phyloP scores from a whole-genome alignment of 2,113 vertebrate genomes.

The Odontesthes bonariensis region DNA sequence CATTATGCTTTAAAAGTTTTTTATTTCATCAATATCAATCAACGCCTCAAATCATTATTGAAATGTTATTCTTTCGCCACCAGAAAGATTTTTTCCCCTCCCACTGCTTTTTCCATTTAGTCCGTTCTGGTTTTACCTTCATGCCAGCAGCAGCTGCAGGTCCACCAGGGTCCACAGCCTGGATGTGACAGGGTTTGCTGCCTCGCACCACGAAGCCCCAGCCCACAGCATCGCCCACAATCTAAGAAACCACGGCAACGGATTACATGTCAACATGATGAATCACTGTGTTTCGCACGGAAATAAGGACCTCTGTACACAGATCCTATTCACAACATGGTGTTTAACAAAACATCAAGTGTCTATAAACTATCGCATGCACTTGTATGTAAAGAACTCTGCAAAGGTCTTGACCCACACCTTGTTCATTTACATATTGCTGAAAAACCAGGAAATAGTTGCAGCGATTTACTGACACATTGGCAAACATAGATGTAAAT shows the following conservation, averaged over 20 bases:
- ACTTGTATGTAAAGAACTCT: too few species aligned
- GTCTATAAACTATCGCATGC: too few species aligned
- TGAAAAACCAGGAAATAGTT: too few species aligned
- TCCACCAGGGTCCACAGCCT: constrained; percentile 96
- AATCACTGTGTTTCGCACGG: neutral
- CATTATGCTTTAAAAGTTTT: too few species aligned
- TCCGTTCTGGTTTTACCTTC: constrained; percentile 85
- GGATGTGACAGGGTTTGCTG: constrained; percentile 95
- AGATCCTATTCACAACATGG: too few species aligned
- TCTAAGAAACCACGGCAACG: constrained; percentile 76
- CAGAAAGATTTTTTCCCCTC: neutral
- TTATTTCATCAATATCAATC: too few species aligned
- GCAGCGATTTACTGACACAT: too few species aligned
- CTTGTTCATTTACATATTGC: too few species aligned
- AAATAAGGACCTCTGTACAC: too few species aligned
- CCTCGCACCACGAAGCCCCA: constrained; percentile 99
- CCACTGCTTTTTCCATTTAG: neutral
- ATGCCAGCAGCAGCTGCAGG: constrained; percentile 94
- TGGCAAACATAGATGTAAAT: too few species aligned
- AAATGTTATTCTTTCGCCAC: neutral
- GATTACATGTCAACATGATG: neutral
- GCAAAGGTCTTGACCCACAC: too few species aligned
- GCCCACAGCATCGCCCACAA: constrained; percentile 93
- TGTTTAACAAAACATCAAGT: too few species aligned
- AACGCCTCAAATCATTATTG: neutral